Conservation (phyloP, 92 coral and sea anemone species). For the Bergia sp. region DNA sequence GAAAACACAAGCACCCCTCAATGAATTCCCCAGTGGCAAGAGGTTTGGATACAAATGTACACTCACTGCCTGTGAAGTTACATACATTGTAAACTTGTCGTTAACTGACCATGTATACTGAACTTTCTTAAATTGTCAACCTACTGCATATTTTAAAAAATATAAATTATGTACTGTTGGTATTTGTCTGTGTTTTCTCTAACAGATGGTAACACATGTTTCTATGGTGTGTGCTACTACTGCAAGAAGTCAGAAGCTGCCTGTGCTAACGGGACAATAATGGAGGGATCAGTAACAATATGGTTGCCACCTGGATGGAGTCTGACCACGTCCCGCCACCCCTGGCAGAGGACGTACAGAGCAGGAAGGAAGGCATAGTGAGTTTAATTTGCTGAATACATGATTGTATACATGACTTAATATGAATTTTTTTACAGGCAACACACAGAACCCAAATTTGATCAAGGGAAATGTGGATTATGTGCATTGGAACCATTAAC, state of each 20-base stretch:
- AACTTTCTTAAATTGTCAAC: too few relatives aligned
- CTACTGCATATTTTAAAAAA: background rate
- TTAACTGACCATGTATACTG: too few relatives aligned
- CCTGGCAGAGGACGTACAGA: constrained; percentile 92
- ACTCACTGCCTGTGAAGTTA: too few relatives aligned
- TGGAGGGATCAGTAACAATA: constrained; percentile 93
- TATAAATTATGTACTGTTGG: background rate
- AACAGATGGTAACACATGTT: constrained; percentile 85
- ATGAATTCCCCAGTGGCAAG: too few relatives aligned
- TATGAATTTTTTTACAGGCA: too few relatives aligned
- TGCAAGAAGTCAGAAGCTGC: constrained; percentile 89
- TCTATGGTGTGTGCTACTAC: constrained; percentile 94
- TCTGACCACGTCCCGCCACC: constrained; percentile 78
- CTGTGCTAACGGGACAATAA: constrained; percentile 87
- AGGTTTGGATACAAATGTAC: too few relatives aligned
- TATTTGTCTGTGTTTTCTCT: background rate
- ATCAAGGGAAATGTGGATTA: background rate
- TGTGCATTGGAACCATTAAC: too few relatives aligned
- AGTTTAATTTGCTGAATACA: constrained; percentile 11
- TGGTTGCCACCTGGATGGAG: constrained; percentile 96
- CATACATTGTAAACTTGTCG: too few relatives aligned
- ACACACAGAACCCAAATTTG: too few relatives aligned
- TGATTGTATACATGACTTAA: background rate
- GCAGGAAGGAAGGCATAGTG: constrained; percentile 81
- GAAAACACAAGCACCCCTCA: too few relatives aligned